Base-by-base conservation (phyloP, 2,888 invertebrate species). In the Troides oblongomaculatus region DNA sequence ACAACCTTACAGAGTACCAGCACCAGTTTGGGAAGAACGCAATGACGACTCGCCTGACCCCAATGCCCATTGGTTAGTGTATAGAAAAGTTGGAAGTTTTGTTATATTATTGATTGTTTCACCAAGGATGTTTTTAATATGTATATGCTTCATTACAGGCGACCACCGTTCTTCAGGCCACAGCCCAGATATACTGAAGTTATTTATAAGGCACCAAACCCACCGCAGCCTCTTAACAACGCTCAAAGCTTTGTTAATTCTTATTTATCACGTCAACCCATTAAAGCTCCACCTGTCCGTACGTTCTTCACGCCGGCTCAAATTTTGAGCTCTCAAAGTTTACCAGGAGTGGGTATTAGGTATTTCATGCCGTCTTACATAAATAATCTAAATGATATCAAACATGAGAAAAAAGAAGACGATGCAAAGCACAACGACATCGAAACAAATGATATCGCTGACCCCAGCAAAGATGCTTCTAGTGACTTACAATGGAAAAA, bases 21-120 rank as follows among this genome's bases (percentile, higher is more conserved):
- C 94, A 74, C 93, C 94, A 43, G 94, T 94, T 23, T 94, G 94
- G 94, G 94, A 94, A 76, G 89, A 93, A 78, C 85, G 93, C 72
- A 84, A 87, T 23, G 89, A 93, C 74, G 94, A 94, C 75, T 84
- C 92, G 36, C 94, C 94, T 43, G 94, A 94, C 81, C 94, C 94
- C 69, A 93, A 94, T 76, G 93, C 93, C 76, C 93, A 94, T 81
- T 93, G 93, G 94, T 94, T 89, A 89, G 79, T 46, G 14, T 30
- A 46, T 17, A 14, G 14, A 46, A 39, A 10, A 46, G 14, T 46
- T 46, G 2, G 1, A 46, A 46, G 14, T 46, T 4, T n/a, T 74
- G 8, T 56, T n/a, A n/a, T 21, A 21, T 56, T 56, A 56, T 7
- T 21, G 5, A 21, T 56, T 56, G 8, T 21, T 56, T 21, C 5